Conservation (phyloP, 2,888 invertebrate genomes). For the Poecilobothrus nobilitatus region DNA sequence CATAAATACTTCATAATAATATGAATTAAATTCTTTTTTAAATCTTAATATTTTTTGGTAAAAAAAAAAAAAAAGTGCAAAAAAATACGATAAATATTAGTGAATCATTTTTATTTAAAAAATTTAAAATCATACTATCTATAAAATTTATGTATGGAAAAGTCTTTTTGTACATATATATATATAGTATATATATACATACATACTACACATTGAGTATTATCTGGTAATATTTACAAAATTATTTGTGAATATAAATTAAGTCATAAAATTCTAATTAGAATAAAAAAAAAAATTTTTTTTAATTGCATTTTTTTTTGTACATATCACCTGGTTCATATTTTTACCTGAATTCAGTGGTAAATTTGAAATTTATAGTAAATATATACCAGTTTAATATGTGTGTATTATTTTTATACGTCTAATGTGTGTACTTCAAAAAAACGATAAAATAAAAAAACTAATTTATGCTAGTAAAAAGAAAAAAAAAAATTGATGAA, state of each 20-base stretch:
- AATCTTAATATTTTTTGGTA: too few species aligned
- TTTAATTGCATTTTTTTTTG: too few species aligned
- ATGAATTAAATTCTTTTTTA: too few species aligned
- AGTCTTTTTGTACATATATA: not conserved
- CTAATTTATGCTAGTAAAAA: too few species aligned
- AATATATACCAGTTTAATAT: not conserved
- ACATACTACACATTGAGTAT: not conserved
- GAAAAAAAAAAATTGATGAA: too few species aligned
- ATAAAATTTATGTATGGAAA: too few species aligned
- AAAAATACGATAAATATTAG: not conserved
- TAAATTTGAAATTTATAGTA: not conserved
- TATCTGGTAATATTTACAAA: not conserved
- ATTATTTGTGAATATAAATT: not conserved
- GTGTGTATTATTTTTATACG: too few species aligned
- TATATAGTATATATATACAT: too few species aligned
- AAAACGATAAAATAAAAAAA: too few species aligned
- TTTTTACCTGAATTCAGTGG: not conserved
- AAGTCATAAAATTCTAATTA: constrained; percentile 1
- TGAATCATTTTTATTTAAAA: not conserved
- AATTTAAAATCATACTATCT: too few species aligned
- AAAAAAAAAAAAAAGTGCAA: not conserved
- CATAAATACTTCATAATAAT: too few species aligned
- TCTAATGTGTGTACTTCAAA: too few species aligned
- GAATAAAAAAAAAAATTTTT: not conserved
- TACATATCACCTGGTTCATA: not conserved